A percentile compares a stretch with the other conserved stretches of the same genome.
These are phyloP conservation scores for Burhinus bistriatus DNA, from an alignment of 2,113 vertebrate species.

Conservation along the genomic window DNA sequence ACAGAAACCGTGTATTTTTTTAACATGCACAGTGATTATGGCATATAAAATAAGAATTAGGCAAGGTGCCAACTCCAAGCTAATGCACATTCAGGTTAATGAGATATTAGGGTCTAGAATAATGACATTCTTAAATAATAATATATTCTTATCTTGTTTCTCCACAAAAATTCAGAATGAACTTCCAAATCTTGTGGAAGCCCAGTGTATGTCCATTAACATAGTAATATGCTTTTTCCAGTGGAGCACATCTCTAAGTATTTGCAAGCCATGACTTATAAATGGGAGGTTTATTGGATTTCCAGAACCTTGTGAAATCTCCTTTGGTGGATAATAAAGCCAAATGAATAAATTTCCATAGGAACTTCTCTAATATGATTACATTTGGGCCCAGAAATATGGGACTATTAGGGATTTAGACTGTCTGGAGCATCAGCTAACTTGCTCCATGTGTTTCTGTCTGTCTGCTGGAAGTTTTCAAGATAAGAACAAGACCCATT, in stretches of 20 bases:
- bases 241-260: slow-evolving; percentile 18
- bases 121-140: not conserved
- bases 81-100: not conserved
- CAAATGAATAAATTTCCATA: slow-evolving; percentile 52
- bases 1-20: not conserved
- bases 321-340: slow-evolving; percentile 39
- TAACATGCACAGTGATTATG: not conserved
- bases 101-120: slow-evolving; percentile 7
- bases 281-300: slow-evolving; percentile 56
- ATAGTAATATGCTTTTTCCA: slow-evolving; percentile 39
- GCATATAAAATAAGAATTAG: not conserved
- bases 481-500: not conserved
- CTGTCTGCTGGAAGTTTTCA: not conserved
- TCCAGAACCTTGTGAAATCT: slow-evolving; percentile 39
- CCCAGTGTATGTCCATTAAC: slow-evolving; percentile 41
- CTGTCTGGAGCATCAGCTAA: not conserved
- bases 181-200: not conserved
- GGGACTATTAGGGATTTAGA: not conserved
- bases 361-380: slow-evolving; percentile 39
- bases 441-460: not conserved
- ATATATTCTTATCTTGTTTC: slow-evolving; percentile 27
- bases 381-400: slow-evolving; percentile 4
- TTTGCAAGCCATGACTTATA: slow-evolving; percentile 49
- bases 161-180: slow-evolving; percentile 9
- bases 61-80: not conserved